Percentiles rank a stretch among this genome's conserved stretches.
These are phyloP conservation scores for Enteromius viviparus DNA, from an alignment of 2,797 vertebrate species.

Conservation along the genomic window DNA sequence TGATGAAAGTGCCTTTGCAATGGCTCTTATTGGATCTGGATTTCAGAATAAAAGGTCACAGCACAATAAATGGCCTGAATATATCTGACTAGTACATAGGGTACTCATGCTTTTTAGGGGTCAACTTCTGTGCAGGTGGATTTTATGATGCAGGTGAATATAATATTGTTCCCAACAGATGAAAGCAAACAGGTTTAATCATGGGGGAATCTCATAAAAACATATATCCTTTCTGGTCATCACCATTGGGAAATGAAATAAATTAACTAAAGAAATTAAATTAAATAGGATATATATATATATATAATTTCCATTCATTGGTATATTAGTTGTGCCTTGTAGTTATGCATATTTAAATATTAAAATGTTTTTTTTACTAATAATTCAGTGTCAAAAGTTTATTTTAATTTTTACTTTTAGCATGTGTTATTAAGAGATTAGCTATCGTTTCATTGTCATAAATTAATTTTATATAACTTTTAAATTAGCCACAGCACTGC, in stretches of 20 bases:
- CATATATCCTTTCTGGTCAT: background rate
- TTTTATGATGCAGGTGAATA: constrained; percentile 3
- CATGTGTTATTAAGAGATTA: background rate
- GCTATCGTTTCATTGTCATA: background rate
- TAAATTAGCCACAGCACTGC: background rate
- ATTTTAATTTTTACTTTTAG: background rate
- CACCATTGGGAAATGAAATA: no score
- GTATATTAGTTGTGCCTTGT: background rate
- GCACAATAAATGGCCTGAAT: constrained; percentile 14
- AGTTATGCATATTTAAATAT: background rate
- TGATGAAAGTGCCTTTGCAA: background rate
- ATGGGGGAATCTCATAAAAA: background rate
- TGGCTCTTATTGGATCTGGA: constrained; percentile 16
- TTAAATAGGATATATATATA: no score
- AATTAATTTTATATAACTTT: background rate
- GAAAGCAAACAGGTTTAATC: background rate
- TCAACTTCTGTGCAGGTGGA: background rate
- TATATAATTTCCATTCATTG: no score
- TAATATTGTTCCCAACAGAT: background rate
- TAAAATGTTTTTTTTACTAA: background rate
- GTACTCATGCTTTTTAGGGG: background rate
- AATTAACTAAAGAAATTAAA: no score
- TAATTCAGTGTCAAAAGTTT: background rate
- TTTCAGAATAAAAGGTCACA: constrained; percentile 3
- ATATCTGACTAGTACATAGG: background rate